Evolutionary conservation across 2,797 vertebrate species (phyloP), one percentile per base, ranked within the genome.

Genomic region (Semaprochilodus insignis): DNA sequence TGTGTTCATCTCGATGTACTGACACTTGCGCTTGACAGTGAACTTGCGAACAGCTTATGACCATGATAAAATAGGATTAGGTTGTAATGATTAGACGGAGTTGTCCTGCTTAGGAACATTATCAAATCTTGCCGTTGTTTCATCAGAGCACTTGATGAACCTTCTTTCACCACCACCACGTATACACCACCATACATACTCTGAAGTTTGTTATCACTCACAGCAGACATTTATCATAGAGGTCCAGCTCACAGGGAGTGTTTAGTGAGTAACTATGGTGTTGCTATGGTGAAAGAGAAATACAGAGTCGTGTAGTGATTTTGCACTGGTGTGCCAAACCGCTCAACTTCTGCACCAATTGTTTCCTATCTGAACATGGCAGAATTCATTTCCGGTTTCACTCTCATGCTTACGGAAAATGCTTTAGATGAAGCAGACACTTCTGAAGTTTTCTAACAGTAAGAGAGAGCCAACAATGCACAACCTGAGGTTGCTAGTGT

Each of bases 181-280:
- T 21, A 78, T 40, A 48, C n/a, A n/a, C n/a, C n/a, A n/a, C n/a
- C n/a, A n/a, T 25, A 79, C 6, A 51, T 21, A 75, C 78, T 80
- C 71, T 80, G 77, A 34, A 21, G 77, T 70, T 55, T 34, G 62
- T 75, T 75, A 75, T 83, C 71, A 79, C 51, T 19, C n/a, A 27
- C 31, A 31, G 44, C 40, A 5, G 34, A 69, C 51, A 10, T 70
- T 59, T 44, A 62, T 6, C 13, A 7, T 31, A 31, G 27, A 27
- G 62, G 36, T 54, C 11, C 55, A 74, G n/a, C 51, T 57, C n/a
- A n/a, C 51, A 44, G 21, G 15, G 13, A 27, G 21, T 36, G 1
- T 66, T 65, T 76, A 31, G 79, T 13, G 44, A 5, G 17, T 67
- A 27, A 6, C 36, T 15, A 40, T 21, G 23, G 36, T 25, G 65